A percentile compares a stretch with the other conserved stretches of the same genome.
Conservation (phyloP, 2,888 invertebrate species). For the Chironomus tentans region DNA sequence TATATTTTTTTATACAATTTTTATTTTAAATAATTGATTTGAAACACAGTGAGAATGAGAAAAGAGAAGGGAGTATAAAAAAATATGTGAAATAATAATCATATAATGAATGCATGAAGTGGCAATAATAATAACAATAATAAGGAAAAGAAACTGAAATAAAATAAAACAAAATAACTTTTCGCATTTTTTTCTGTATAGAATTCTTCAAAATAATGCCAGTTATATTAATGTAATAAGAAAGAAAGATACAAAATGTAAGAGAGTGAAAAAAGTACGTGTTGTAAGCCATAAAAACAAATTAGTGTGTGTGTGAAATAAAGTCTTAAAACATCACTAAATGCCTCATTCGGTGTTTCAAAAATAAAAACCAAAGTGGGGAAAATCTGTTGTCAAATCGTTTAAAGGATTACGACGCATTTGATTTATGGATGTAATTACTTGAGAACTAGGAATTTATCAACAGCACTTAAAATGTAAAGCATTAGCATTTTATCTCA, state of each 20-base stretch:
- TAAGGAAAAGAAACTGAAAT: neutral
- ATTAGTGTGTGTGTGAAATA: constrained; percentile 20
- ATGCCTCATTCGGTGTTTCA: neutral
- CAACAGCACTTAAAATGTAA: too few species aligned
- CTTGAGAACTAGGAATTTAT: too few species aligned
- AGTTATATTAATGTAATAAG: neutral
- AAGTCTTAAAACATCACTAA: constrained; percentile 21
- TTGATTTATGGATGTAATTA: too few species aligned
- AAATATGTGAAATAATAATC: neutral
- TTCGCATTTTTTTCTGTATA: constrained; percentile 7
- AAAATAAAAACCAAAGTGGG: neutral
- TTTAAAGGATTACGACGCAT: too few species aligned
- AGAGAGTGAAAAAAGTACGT: neutral
- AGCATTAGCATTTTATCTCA: too few species aligned
- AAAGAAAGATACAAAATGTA: neutral
- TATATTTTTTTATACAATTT: too few species aligned
- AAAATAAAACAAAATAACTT: neutral
- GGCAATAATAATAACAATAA: neutral
- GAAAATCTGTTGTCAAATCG: too few species aligned
- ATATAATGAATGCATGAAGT: neutral
- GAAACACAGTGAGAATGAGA: neutral
- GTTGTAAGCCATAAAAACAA: constrained; percentile 23
- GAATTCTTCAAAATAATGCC: neutral
- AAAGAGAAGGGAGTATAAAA: neutral
- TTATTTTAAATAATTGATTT: neutral